Evolutionary conservation across 2,113 vertebrate species (phyloP), one percentile per base, ranked within the genome.

Genomic region (Salvelinus alpinus): DNA sequence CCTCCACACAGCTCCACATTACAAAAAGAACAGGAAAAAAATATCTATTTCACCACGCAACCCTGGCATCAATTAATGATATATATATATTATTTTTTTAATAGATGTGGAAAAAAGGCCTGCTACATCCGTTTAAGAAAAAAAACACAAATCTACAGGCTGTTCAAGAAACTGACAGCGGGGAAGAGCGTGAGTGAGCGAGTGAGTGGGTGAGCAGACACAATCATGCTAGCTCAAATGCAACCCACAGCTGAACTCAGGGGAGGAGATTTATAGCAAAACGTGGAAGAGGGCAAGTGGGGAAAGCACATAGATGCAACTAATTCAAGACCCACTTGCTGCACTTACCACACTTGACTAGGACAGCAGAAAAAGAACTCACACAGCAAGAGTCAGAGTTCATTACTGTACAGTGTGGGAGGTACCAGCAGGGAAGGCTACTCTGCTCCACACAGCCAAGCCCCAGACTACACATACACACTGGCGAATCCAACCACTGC

Each of bases 91-190:
- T 24, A 1, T 24, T 24, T 25, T 25, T 25, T 25, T 25, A 12
- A 44, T 2, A 38, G 7, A 38, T 1, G 16, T 57, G 54, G 54
- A 57, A 57, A 57, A 20, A 57, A 57, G 14, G 44, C 82, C 82
- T 82, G 68, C 18, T 74, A 90, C 88, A 88, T 87, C 84, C 82
- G 84, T 86, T 90, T 72, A 87, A 83, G 79, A 84, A 57, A 86
- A 81, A 86, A 89, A 84, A 86, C 20, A 54, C 73, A 77, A 7
- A 66, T 57, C 68, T 18, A 31, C 47, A 62, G 59, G 62, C 76
- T 54, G 31, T 88, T 87, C 88, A 68, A 54, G 75, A 84, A 89
- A 85, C 20, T 31, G 69, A 72, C 5, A 9, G 38, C 24, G 12
- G n/a, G 9, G 85, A 81, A 86, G 88, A 85, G 88, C 20, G 38